Evolutionary conservation across 2,888 invertebrate genomes (phyloP).

Genomic region (Eucera pruinosa): DNA sequence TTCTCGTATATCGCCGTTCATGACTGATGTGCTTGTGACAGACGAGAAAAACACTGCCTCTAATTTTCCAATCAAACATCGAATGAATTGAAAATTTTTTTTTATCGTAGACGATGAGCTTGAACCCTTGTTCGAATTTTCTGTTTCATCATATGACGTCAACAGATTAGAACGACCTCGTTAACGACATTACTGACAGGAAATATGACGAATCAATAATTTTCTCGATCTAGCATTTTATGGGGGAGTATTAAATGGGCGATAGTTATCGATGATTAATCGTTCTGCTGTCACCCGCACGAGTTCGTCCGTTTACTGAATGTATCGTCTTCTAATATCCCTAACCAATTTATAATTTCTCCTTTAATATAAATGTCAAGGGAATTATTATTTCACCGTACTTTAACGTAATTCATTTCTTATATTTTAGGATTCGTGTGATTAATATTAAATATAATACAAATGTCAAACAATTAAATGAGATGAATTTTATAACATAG

Average conservation of each 20-base stretch:
- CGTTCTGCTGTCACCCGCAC: constrained; percentile 66
- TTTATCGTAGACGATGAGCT: neutral
- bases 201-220: constrained; percentile 79
- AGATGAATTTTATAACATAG: too few relatives aligned
- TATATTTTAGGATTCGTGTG: too few relatives aligned
- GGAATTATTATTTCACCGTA: neutral
- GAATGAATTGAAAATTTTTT: neutral
- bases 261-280: constrained; percentile 76
- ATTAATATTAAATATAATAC: too few relatives aligned
- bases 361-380: constrained; percentile 31
- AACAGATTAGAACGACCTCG: constrained; percentile 63
- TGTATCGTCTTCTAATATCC: constrained; percentile 61
- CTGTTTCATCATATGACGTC: constrained; percentile 53
- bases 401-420: too few relatives aligned
- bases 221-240: constrained; percentile 73
- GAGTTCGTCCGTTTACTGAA: constrained; percentile 38
- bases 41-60: neutral
- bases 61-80: neutral
- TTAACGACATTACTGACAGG: constrained; percentile 71
- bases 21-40: neutral
- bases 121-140: constrained; percentile 37
- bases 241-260: constrained; percentile 72
- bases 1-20: too few relatives aligned
- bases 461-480: too few relatives aligned
- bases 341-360: constrained; percentile 54